phyloP scores from a whole-genome alignment of 2,797 vertebrate genomes.

The Manis crassicaudata region DNA sequence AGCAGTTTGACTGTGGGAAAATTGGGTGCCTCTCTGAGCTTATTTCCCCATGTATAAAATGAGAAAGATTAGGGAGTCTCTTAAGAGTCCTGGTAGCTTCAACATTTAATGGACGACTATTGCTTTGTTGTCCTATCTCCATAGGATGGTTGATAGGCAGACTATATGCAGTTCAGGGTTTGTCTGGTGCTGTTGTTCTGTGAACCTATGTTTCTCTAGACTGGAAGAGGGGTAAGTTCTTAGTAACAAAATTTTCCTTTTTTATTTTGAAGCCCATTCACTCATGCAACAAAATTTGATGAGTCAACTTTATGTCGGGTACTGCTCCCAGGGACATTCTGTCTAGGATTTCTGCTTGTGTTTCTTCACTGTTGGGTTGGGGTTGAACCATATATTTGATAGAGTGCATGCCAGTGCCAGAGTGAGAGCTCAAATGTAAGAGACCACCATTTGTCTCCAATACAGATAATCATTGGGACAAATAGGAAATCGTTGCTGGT shows the following conservation, averaged over 20 bases:
- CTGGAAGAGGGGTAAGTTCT: not conserved
- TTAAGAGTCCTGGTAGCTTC: not conserved
- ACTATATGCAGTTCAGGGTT: not conserved
- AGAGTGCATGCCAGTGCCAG: not conserved
- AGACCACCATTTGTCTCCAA: not conserved
- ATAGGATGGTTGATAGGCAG: not conserved
- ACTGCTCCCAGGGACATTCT: not conserved
- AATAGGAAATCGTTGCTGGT: not conserved
- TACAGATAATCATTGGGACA: not conserved
- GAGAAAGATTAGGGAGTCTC: not conserved
- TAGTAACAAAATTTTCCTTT: not conserved
- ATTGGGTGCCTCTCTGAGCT: not conserved
- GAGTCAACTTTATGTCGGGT: not conserved
- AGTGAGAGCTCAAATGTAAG: not conserved
- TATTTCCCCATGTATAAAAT: conserved; percentile 20
- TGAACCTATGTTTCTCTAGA: not conserved
- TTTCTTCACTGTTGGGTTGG: not conserved
- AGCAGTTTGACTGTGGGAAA: not conserved
- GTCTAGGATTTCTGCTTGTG: conserved; percentile 15
- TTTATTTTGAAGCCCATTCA: not conserved
- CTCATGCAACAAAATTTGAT: not conserved
- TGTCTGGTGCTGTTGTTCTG: not conserved
- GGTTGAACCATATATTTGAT: not conserved
- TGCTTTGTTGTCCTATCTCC: not conserved
- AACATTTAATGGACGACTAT: not conserved